Evolutionary conservation across 2,797 vertebrate genomes (phyloP).

Genomic region (Esox masquinongy): DNA sequence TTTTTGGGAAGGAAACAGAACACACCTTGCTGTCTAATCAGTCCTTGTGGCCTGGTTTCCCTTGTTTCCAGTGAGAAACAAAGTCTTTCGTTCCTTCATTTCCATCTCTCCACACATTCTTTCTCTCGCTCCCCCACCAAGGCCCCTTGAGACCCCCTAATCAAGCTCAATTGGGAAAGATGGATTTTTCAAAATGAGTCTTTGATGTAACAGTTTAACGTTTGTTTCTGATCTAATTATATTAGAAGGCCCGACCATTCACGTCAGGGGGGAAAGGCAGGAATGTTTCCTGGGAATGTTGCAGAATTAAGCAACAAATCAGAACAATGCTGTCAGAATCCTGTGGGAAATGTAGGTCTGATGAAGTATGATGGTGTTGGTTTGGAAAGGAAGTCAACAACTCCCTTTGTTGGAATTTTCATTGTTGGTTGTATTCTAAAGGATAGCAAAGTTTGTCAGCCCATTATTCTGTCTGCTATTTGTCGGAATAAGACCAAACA

Average conservation of each 20-base stretch:
- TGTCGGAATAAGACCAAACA: neutral
- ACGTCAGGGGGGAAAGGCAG: constrained; percentile 34
- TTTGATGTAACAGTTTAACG: constrained; percentile 67
- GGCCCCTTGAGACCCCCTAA: constrained; percentile 58
- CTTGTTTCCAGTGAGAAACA: constrained; percentile 34
- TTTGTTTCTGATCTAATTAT: constrained; percentile 66
- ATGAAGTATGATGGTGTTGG: constrained; percentile 18
- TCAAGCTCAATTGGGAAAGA: constrained; percentile 62
- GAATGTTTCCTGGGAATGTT: constrained; percentile 14
- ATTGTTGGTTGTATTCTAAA: neutral
- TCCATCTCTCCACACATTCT: neutral
- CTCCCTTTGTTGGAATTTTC: neutral
- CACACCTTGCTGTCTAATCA: constrained; percentile 43
- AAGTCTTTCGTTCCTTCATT: constrained; percentile 18
- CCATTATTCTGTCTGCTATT: neutral
- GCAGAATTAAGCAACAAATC: constrained; percentile 41
- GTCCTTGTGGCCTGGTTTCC: constrained; percentile 33
- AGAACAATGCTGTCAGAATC: constrained; percentile 36
- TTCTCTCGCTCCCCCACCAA: constrained; percentile 20
- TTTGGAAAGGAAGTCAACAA: constrained; percentile 10
- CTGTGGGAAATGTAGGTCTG: constrained; percentile 14
- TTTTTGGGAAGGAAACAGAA: neutral
- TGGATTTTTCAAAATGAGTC: constrained; percentile 62
- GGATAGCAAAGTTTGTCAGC: neutral
- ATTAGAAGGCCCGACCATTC: constrained; percentile 45